A percentile compares a stretch with the other conserved stretches of the same genome.
Conservation (phyloP, 2,888 invertebrate species). For the Torymus tubicola region DNA sequence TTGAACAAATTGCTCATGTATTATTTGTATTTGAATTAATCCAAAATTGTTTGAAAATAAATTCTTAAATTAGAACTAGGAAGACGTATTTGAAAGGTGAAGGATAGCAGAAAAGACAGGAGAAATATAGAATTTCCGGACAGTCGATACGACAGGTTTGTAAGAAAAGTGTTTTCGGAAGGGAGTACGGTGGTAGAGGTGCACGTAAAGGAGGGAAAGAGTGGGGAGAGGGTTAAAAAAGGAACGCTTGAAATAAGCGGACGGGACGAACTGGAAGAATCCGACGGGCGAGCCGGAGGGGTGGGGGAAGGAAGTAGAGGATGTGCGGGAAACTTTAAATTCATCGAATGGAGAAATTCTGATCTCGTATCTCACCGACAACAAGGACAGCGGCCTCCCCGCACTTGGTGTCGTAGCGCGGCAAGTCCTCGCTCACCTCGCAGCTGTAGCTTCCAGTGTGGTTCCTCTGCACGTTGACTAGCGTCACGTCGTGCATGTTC, state of each 20-base stretch:
- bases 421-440: slow-evolving; percentile 85
- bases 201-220: background rate
- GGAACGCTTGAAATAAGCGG: too few relatives aligned
- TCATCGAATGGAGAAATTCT: slow-evolving; percentile 32
- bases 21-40: too few relatives aligned
- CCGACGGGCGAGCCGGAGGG: background rate
- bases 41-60: background rate
- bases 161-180: slow-evolving; percentile 28
- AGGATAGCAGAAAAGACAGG: background rate
- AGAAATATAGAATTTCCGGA: slow-evolving; percentile 14
- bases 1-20: too few relatives aligned
- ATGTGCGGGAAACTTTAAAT: slow-evolving; percentile 21
- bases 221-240: slow-evolving; percentile 3
- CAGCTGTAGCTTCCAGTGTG: slow-evolving; percentile 85
- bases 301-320: background rate
- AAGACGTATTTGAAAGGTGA: background rate
- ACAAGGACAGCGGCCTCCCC: slow-evolving; percentile 82
- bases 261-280: too few relatives aligned
- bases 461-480: slow-evolving; percentile 82
- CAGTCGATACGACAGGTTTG: background rate
- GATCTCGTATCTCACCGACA: slow-evolving; percentile 79
- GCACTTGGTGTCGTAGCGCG: slow-evolving; percentile 83
- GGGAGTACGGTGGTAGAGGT: too few relatives aligned
- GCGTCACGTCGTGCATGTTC: slow-evolving; percentile 82
- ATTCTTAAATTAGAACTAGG: background rate